A percentile compares a stretch with the other conserved stretches of the same genome.
phyloP scores from a whole-genome alignment of 2,888 invertebrate genomes.

The Thymelicus acteon region DNA sequence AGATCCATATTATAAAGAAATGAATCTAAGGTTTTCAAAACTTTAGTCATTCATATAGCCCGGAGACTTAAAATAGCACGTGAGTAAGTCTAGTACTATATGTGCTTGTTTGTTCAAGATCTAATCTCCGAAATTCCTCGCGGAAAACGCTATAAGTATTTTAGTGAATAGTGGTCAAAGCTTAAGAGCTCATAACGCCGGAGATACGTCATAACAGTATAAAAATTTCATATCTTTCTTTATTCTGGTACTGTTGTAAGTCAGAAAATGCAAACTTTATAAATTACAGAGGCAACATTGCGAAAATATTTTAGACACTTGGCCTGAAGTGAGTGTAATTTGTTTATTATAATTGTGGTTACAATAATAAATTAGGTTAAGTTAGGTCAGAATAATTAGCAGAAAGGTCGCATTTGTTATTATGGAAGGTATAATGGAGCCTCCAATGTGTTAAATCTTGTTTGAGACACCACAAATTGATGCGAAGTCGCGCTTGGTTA shows the following conservation, averaged over 20 bases:
- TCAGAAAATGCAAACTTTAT: conserved; percentile 7
- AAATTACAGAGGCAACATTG: conserved; percentile 1
- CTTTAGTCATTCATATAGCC: conserved; percentile 6
- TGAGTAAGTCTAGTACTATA: conserved; percentile 14
- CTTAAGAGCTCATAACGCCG: conserved; percentile 34
- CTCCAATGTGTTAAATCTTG: conserved; percentile 32
- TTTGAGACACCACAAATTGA: conserved; percentile 40
- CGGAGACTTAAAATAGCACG: not conserved
- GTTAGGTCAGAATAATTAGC: conserved; percentile 32
- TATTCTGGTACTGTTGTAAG: conserved; percentile 12
- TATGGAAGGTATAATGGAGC: conserved; percentile 31
- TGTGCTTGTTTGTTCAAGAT: conserved; percentile 29
- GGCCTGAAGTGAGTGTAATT: conserved; percentile 20
- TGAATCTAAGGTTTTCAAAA: not conserved
- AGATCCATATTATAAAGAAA: not conserved
- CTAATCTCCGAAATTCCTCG: conserved; percentile 28
- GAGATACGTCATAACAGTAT: conserved; percentile 31
- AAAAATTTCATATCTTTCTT: conserved; percentile 34
- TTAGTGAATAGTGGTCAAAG: conserved; percentile 35
- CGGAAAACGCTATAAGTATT: conserved; percentile 28
- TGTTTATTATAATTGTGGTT: conserved; percentile 35
- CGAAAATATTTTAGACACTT: conserved; percentile 18
- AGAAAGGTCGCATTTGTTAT: conserved; percentile 33
- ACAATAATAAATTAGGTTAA: conserved; percentile 27
- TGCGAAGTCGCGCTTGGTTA: conserved; percentile 23